Evolutionary conservation across 2,888 invertebrate species (phyloP), one percentile per base, ranked within the genome.

Genomic region (Allygus modestus): DNA sequence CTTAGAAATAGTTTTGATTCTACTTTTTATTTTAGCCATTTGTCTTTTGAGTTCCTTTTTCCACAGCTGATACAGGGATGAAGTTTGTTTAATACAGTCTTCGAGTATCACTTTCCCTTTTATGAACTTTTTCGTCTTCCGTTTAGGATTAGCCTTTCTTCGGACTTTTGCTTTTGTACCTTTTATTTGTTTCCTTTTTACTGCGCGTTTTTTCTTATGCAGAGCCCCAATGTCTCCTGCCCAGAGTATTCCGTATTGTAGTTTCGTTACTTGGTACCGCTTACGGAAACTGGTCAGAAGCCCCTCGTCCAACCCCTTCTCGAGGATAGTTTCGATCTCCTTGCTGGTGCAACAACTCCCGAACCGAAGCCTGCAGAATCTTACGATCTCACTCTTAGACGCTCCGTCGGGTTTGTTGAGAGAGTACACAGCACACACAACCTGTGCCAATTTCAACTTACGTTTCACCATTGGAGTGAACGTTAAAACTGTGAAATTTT

Each of bases 381-480:
- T 73, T 7, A 37, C 5, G 5, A 73, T 73, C 23, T 73, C 41
- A 9, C 26, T 73, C 20, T 43, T 37, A 0, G 73, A 12, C 1
- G 41, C 73, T 12, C 73, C 73, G 11, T 4, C 5, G 0, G 41
- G 73, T 11, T 73, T 73, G 73, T 41, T 73, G 20, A 73, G 43
- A 11, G 73, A 73, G 73, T 37, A 73, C 17, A 73, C 73, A 28
- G 73, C 73, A 73, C 73, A 73, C 73, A 73, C 73, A 2, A 73
- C 41, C 41, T 73, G 43, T 20, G 33, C 73, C 15, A 73, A 20
- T 33, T 69, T 69, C 41, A 73, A n/a, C n/a, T 37, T 37, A 20
- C 73, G 73, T 73, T 43, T 73, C n/a, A 73, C 73, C 73, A 73
- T 73, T 41, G 73, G 43, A 43, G 73, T 23, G 65, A 28, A 65